Evolutionary conservation across 1,140 invertebrate genomes (phyloP), one percentile per base, ranked within the genome.

Genomic region (Eueides isabella): DNA sequence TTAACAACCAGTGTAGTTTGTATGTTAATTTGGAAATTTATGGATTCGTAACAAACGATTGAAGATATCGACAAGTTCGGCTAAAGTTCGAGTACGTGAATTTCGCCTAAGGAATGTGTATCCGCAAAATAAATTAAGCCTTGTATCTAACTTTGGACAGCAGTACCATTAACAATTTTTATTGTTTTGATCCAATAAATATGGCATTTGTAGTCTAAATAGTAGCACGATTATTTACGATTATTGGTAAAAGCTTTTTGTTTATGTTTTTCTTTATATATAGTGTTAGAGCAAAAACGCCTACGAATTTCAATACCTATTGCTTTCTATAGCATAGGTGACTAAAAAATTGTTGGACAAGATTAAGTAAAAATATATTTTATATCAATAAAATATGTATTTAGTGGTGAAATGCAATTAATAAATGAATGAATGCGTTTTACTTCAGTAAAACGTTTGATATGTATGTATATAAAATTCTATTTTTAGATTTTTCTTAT

Each of bases 1-100:
- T 74, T 69, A 68, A 5, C 31, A 44, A 31, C 61, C n/a, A 16
- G 38, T 35, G 67, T 31, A 23, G 35, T 68, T 44, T 31, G 61
- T 69, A 65, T 64, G 67, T 14, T 69, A 69, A 74, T 74, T 65
- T 69, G n/a, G n/a, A 61, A 72, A 67, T 72, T 72, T 67, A 67
- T 67, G 66, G 62, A 31, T 63, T 66, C 61, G 23, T 68, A 62
- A 55, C 33, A 67, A 74, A 74, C 29, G 31, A 31, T 48, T 62
- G 71, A 71, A 62, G 26, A 72, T 65, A 72, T 61, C 62, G 67
- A 65, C 61, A 44, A 67, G 38, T 48, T 31, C 48, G 35, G 19
- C 31, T 61, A 62, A 41, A 73, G 72, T 67, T 63, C 33, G 35
- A 28, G 31, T 33, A 74, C 63, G 33, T 62, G 48, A 62, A 74